Conservation (phyloP, 2,797 vertebrate species). For the Artibeus lituratus region DNA sequence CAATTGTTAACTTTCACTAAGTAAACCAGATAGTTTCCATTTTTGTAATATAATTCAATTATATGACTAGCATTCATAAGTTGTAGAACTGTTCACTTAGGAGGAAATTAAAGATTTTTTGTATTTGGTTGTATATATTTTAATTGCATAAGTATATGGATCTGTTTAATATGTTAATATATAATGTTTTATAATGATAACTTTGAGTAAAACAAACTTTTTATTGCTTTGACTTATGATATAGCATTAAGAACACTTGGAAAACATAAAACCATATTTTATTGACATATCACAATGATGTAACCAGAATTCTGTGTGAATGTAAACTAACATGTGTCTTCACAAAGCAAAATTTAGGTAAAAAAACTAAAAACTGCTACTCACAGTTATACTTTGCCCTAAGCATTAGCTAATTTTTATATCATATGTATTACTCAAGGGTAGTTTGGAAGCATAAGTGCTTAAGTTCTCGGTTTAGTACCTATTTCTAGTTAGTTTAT, state of each 20-base stretch:
- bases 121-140: not conserved
- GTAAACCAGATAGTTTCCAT: not conserved
- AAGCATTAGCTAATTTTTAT: not conserved
- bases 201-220: not conserved
- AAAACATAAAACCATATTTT: not conserved
- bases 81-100: not conserved
- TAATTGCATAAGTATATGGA: not conserved
- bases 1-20: not conserved
- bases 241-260: not conserved
- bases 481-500: conserved; percentile 84
- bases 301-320: conserved; percentile 44
- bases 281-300: not conserved
- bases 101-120: not conserved
- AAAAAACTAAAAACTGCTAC: conserved; percentile 46
- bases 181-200: not conserved
- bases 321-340: not conserved
- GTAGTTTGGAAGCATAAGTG: conserved; percentile 41
- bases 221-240: not conserved
- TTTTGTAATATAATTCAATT: not conserved
- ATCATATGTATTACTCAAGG: not conserved
- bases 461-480: conserved; percentile 76
- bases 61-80: not conserved
- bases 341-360: conserved; percentile 29
- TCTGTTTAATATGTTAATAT: not conserved
- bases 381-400: not conserved